A percentile compares a stretch with the other conserved stretches of the same genome.
These are phyloP conservation scores for Drosophila nigrodunni DNA, from an alignment of 1,140 invertebrate genomes.

Conservation along the genomic window DNA sequence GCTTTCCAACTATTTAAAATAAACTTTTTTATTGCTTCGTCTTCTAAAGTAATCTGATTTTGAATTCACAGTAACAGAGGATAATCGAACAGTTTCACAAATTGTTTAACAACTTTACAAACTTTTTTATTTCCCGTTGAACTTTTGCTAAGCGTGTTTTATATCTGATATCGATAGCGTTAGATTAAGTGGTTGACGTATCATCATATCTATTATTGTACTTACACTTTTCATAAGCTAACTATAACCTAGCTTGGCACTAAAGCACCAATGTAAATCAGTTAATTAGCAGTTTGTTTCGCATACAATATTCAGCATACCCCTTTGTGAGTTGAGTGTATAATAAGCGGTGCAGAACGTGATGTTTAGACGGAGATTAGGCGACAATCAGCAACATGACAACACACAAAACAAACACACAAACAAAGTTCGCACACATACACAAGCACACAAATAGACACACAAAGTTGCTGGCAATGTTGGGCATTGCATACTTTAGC, in stretches of 20 bases:
- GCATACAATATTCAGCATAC: conserved; percentile 7
- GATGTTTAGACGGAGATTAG: conserved; percentile 72
- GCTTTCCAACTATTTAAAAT: too few species aligned
- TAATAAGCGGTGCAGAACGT: conserved; percentile 49
- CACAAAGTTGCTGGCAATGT: conserved; percentile 44
- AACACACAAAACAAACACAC: conserved; percentile 31
- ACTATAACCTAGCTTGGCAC: not conserved
- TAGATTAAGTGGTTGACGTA: too few species aligned
- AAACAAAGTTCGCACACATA: conserved; percentile 31
- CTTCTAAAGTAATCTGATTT: too few species aligned
- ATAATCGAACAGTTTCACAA: too few species aligned
- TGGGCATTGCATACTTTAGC: conserved; percentile 28
- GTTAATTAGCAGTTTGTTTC: conserved; percentile 5
- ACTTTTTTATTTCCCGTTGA: too few species aligned
- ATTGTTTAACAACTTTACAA: too few species aligned
- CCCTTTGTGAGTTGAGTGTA: conserved; percentile 22
- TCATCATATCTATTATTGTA: too few species aligned
- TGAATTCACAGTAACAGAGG: too few species aligned
- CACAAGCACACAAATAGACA: conserved; percentile 18
- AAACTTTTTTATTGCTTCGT: not conserved
- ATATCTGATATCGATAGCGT: too few species aligned
- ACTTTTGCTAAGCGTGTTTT: too few species aligned
- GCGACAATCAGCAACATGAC: conserved; percentile 60
- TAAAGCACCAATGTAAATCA: conserved; percentile 6
- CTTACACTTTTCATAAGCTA: not conserved